Base-by-base conservation (phyloP, 2,888 invertebrate genomes). In the Pollenia amentaria region DNA sequence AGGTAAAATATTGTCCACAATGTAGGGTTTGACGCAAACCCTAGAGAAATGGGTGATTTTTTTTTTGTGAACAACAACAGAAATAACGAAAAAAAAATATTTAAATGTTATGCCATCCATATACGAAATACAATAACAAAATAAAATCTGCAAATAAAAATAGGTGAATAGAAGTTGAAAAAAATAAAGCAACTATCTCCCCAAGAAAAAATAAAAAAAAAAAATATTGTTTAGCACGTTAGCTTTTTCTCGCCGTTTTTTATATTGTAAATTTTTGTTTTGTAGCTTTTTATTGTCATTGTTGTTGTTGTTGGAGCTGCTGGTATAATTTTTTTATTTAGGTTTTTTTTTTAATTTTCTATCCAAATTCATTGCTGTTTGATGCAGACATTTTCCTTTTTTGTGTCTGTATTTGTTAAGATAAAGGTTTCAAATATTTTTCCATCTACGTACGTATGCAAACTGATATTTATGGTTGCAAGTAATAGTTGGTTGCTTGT, bases 1-100 rank as follows among this genome's bases (percentile, higher is more conserved):
- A 72, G 84, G 76, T 76, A 84, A 82, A 88, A 88, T 88, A 86
- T 86, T 86, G 79, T 88, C 72, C 81, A 84, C 81, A 86, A 88
- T 84, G 84, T 72, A 64, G 76, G 80, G 77, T 77, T 87, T 84
- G 77, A 75, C 79, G 83, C 83, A 83, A 83, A 80, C 87, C 87
- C 84, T 80, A 55, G 73, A 77, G 87, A 53, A 84, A 65, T 84
- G 40, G 75, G 3, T 46, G 46, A 38, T 42, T 53, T 53, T 29
- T 29, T 29, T 6, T 3, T 29, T 6, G 0, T 38, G 38, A 69
- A 18, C 6, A 53, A 53, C 7, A 51, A 21, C 10, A 18, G 9
- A 6, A 40, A 21, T 9, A 65, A 53, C 42, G 16, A n/a, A 42
- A 64, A 64, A 73, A 67, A 60, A 42, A 7, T 11, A 60, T 18